A percentile compares a stretch with the other conserved stretches of the same genome.
These are phyloP conservation scores for Amblyornis subalaris DNA, from an alignment of 2,113 vertebrate species.

Conservation along the genomic window DNA sequence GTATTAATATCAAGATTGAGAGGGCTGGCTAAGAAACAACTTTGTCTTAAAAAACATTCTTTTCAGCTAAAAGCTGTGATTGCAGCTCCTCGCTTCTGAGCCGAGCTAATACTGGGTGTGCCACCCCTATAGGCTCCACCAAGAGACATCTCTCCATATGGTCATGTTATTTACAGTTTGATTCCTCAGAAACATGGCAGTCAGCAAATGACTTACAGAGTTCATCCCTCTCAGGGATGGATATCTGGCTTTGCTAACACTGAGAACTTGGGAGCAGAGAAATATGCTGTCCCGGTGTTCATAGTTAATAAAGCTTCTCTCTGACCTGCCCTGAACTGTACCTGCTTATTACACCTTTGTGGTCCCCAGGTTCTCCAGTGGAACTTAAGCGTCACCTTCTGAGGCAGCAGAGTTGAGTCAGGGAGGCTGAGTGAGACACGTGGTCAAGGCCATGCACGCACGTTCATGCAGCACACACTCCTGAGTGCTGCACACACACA, in stretches of 20 bases:
- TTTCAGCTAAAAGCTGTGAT: not conserved
- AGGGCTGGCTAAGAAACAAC: not conserved
- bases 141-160: not conserved
- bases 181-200: not conserved
- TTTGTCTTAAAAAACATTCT: not conserved
- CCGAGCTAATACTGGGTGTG: not conserved
- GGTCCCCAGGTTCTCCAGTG: not conserved
- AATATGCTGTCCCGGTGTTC: not conserved
- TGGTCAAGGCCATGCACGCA: not conserved
- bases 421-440: not conserved
- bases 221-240: not conserved
- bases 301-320: not conserved
- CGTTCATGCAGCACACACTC: not conserved
- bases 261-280: not conserved
- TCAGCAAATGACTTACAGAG: not conserved
- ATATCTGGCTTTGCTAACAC: not conserved
- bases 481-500: not conserved
- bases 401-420: not conserved
- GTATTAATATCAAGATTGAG: not conserved
- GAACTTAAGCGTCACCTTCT: not conserved
- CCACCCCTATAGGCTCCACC: not conserved
- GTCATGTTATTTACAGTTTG: not conserved
- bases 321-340: not conserved
- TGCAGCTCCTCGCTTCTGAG: not conserved
- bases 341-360: not conserved